Evolutionary conservation across 2,113 vertebrate species (phyloP), one percentile per base, ranked within the genome.

Genomic region (Pterocles burchelli): DNA sequence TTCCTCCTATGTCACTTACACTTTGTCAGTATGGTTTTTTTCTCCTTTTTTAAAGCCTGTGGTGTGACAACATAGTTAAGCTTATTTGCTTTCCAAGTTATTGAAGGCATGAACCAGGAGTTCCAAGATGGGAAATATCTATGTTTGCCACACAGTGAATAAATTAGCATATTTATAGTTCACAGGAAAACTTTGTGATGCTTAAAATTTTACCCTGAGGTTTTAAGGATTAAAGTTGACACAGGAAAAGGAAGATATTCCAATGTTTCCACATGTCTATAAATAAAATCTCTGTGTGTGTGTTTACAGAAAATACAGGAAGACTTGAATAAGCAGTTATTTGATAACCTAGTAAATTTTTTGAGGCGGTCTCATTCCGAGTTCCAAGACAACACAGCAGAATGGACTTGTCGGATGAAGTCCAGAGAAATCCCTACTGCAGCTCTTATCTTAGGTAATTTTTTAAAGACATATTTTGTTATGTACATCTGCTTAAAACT

Each of bases 361-460:
- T 97, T 98, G 63, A 98, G 97, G 73, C 99, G 97, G 49, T 98
- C 98, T 70, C 98, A 98, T 36, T 97, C 95, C 58, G 96, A 93
- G 11, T 97, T 98, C 87, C 98, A 95, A 52, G 97, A 97, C 75
- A 97, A 97, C 87, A 96, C 95, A 62, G 95, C 95, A 89, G 96
- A 98, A 90, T 99, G 99, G 99, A 95, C 97, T 31, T 98, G 94
- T 72, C 97, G 76, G 70, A 98, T 99, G 98, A 98, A 98, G 85
- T 98, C 98, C 87, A 98, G 95, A 88, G 99, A 99, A 98, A 99
- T 99, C 84, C 99, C 99, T 86, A 98, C 99, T 52, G 99, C 99
- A 48, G 99, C 99, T 74, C 98, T 99, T 63, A 92, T 99, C 73
- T 98, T 99, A 57, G 99, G 99, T 99, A 97, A 95, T 67, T 63